Evolutionary conservation across 1,140 invertebrate genomes (phyloP).

Genomic region (Trachymyrmex septentrionalis): DNA sequence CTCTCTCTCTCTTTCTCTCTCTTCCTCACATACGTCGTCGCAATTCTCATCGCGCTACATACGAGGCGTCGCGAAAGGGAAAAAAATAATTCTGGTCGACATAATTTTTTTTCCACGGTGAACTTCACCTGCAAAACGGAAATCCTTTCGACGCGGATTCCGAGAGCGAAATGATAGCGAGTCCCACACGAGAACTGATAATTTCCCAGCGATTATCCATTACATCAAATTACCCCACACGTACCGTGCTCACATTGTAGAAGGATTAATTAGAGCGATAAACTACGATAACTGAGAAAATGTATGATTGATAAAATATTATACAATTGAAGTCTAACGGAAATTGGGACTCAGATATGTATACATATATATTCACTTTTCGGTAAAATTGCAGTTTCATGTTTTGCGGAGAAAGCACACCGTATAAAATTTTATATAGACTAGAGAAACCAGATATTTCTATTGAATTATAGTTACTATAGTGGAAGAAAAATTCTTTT

Average conservation of each 20-base stretch:
- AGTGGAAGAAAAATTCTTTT: too few relatives aligned
- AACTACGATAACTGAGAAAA: slow-evolving; percentile 20
- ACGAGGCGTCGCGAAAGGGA: slow-evolving; percentile 60
- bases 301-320: not conserved
- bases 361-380: not conserved
- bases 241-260: slow-evolving; percentile 6
- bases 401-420: too few relatives aligned
- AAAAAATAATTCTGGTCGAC: slow-evolving; percentile 40
- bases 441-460: not conserved
- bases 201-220: slow-evolving; percentile 34
- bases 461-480: not conserved
- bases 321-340: not conserved
- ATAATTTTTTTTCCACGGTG: slow-evolving; percentile 18
- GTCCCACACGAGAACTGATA: slow-evolving; percentile 18
- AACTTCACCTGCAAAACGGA: slow-evolving; percentile 60
- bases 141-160: slow-evolving; percentile 29
- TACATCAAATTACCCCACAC: slow-evolving; percentile 43
- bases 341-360: not conserved
- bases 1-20: not conserved
- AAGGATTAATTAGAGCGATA: slow-evolving; percentile 48
- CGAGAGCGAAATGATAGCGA: slow-evolving; percentile 51
- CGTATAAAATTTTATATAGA: slow-evolving; percentile 5
- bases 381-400: not conserved
- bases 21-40: not conserved
- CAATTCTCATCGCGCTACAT: slow-evolving; percentile 33